A percentile compares a stretch with the other conserved stretches of the same genome.
Evolutionary conservation across 2,113 vertebrate species (phyloP).

Genomic region (Pica pica): DNA sequence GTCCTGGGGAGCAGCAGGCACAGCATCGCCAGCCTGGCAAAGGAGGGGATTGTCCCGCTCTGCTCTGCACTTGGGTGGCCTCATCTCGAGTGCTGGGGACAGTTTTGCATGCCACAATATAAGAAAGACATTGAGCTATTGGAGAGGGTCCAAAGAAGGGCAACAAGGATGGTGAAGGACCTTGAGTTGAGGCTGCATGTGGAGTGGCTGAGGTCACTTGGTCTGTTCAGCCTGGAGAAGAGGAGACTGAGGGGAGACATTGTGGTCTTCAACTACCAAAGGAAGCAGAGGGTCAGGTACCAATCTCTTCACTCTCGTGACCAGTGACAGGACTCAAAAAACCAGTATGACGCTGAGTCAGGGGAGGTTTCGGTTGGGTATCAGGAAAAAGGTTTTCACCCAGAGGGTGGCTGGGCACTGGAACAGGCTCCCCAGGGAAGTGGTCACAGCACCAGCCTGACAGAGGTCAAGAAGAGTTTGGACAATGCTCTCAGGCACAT

Average conservation of each 20-base stretch:
- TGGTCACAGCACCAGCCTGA: neutral
- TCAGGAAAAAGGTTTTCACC: neutral
- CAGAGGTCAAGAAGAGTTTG: neutral
- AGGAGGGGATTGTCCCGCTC: neutral
- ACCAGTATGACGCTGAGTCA: neutral
- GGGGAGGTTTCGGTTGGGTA: neutral
- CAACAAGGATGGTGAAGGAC: neutral
- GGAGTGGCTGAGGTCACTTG: neutral
- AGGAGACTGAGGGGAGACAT: neutral
- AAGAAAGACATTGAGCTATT: neutral
- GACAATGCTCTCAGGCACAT: neutral
- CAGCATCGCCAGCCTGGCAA: accelerated
- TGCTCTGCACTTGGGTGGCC: accelerated
- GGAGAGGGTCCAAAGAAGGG: neutral
- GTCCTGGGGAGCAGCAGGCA: neutral
- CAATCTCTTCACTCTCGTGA: neutral
- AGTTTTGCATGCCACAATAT: neutral
- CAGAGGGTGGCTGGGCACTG: neutral
- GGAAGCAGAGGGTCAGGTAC: neutral
- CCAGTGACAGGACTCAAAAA: neutral
- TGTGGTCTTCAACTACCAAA: neutral
- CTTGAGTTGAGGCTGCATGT: neutral
- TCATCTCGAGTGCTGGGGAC: neutral
- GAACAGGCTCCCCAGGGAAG: neutral
- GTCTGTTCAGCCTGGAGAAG: neutral